Evolutionary conservation across 2,888 invertebrate species (phyloP).

Genomic region (Graphium colonna): DNA sequence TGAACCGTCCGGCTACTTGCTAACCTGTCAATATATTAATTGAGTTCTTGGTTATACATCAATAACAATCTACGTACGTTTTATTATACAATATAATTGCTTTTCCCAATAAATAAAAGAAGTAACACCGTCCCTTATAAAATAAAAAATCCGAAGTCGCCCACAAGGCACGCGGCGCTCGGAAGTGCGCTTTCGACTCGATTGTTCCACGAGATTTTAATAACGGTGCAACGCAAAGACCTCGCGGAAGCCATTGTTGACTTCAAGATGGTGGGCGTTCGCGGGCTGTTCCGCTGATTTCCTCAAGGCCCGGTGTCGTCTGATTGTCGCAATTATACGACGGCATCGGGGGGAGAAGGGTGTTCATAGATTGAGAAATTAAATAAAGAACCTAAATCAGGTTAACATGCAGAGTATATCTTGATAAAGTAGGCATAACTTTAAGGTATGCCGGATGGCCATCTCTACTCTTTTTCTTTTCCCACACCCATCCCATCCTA

Average conservation of each 20-base stretch:
- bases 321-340: conserved; percentile 3
- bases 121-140: too few species aligned
- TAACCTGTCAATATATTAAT: not conserved
- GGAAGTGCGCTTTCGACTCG: conserved; percentile 78
- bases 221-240: conserved; percentile 78
- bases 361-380: too few species aligned
- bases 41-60: too few species aligned
- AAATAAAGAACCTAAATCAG: too few species aligned
- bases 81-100: too few species aligned
- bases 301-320: conserved; percentile 33
- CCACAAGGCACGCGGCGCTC: conserved; percentile 58
- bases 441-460: too few species aligned
- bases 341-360: not conserved
- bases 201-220: conserved; percentile 80
- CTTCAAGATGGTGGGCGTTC: conserved; percentile 60
- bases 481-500: too few species aligned
- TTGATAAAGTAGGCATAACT: too few species aligned
- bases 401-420: too few species aligned
- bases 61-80: too few species aligned
- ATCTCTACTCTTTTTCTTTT: too few species aligned
- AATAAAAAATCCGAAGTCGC: not conserved
- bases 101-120: too few species aligned
- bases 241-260: conserved; percentile 70
- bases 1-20: not conserved
- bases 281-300: conserved; percentile 47